phyloP scores from a whole-genome alignment of 2,797 vertebrate genomes.

The Vireo griseus region DNA sequence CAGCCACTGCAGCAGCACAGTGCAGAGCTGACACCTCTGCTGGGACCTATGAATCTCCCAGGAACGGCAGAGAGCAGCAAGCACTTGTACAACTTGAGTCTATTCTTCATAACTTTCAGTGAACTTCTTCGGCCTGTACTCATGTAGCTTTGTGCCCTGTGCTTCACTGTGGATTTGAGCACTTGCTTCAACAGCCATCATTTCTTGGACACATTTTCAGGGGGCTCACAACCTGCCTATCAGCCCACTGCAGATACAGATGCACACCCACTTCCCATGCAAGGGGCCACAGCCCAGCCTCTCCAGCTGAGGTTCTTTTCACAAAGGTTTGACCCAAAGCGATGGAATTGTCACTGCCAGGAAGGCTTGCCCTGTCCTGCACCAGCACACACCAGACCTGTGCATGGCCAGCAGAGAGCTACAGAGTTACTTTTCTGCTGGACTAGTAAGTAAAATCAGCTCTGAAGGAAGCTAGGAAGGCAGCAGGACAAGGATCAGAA shows the following conservation, averaged over 20 bases:
- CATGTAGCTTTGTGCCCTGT: fast-evolving
- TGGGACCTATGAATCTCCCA: fast-evolving
- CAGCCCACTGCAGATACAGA: not conserved
- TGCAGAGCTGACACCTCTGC: fast-evolving
- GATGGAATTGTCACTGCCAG: fast-evolving
- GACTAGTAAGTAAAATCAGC: not conserved
- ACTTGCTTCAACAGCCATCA: not conserved
- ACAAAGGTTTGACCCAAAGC: not conserved
- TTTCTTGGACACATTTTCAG: not conserved
- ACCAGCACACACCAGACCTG: not conserved
- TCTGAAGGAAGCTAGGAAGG: not conserved
- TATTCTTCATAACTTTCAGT: not conserved
- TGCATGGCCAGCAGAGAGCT: fast-evolving
- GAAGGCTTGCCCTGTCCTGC: not conserved
- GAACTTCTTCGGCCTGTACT: not conserved
- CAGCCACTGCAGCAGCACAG: not conserved
- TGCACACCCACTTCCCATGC: fast-evolving
- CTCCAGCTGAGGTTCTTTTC: not conserved
- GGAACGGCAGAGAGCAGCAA: not conserved
- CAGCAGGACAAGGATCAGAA: not conserved
- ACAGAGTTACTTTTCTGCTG: not conserved
- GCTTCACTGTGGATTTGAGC: fast-evolving
- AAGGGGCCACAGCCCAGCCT: not conserved
- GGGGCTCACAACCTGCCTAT: not conserved
- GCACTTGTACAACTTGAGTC: not conserved